Conservation (phyloP, 2,113 vertebrate genomes). For the Seriola quinqueradiata region DNA sequence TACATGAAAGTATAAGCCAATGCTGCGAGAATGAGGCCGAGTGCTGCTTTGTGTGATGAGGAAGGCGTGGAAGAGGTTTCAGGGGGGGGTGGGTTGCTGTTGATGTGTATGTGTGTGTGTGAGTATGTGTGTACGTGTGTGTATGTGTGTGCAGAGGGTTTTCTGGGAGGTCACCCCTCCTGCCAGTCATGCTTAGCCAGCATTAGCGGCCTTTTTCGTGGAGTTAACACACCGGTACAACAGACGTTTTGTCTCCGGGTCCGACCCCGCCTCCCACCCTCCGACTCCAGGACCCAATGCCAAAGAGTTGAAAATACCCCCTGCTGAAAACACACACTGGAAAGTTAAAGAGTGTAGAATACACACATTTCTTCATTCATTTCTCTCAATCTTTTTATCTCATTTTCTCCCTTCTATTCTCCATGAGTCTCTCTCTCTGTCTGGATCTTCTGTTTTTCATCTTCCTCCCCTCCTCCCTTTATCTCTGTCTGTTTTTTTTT, state of each 20-base stretch:
- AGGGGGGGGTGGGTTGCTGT: background rate
- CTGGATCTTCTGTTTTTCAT: background rate
- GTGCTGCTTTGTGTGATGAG: conserved; percentile 56
- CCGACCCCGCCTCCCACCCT: conserved; percentile 63
- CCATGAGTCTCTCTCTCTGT: background rate
- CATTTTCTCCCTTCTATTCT: conserved; percentile 1
- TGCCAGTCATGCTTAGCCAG: conserved; percentile 86
- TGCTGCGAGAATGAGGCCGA: conserved; percentile 34
- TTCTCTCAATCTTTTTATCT: conserved; percentile 4
- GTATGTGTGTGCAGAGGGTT: conserved; percentile 35
- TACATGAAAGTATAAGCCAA: conserved; percentile 76
- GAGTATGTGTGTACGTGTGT: conserved; percentile 3
- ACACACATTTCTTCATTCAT: conserved; percentile 31
- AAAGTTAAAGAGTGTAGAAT: conserved; percentile 20
- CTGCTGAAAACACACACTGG: conserved; percentile 62
- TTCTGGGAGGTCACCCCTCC: conserved; percentile 79
- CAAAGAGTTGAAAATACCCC: conserved; percentile 62
- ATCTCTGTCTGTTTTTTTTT: background rate
- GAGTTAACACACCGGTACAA: conserved; percentile 83
- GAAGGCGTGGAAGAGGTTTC: conserved; percentile 44
- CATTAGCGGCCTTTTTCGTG: conserved; percentile 82
- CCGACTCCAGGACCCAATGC: conserved; percentile 52
- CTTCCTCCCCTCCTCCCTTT: background rate
- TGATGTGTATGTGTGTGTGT: conserved; percentile 27
- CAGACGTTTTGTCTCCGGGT: conserved; percentile 78